A percentile compares a stretch with the other conserved stretches of the same genome.
phyloP scores from a whole-genome alignment of 2,113 vertebrate genomes.

The Buteo buteo region DNA sequence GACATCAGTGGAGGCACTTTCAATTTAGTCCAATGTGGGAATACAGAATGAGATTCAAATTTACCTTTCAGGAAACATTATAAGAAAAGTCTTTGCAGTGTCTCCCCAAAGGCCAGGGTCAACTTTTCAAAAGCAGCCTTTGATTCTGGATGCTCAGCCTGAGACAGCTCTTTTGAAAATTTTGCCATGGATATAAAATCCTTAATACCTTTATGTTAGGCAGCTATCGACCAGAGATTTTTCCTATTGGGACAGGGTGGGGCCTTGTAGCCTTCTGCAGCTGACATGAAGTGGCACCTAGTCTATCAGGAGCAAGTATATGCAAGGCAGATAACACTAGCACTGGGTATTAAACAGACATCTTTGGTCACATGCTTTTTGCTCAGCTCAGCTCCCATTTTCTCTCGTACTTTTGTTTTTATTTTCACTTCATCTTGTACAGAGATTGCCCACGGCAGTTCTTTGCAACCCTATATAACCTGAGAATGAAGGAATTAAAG shows the following conservation, averaged over 20 bases:
- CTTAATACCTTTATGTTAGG: neutral
- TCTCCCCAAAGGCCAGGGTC: slow-evolving; percentile 34
- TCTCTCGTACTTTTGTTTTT: neutral
- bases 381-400: neutral
- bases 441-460: neutral
- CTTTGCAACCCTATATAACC: neutral
- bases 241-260: neutral
- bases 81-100: neutral
- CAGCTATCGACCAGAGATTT: neutral
- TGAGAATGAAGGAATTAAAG: neutral
- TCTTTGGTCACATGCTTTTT: neutral
- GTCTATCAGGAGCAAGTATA: neutral
- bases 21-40: neutral
- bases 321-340: neutral
- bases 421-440: slow-evolving; percentile 10
- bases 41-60: slow-evolving; percentile 47
- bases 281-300: neutral
- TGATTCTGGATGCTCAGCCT: slow-evolving; percentile 8
- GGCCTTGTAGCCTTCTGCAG: neutral
- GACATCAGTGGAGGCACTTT: neutral
- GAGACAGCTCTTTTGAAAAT: slow-evolving; percentile 27
- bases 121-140: slow-evolving; percentile 43
- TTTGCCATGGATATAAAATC: slow-evolving; percentile 25
- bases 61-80: slow-evolving; percentile 27
- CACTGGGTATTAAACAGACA: neutral